Evolutionary conservation across 92 coral and sea anemone genomes (phyloP).

Genomic region (Blastomussa wellsi): DNA sequence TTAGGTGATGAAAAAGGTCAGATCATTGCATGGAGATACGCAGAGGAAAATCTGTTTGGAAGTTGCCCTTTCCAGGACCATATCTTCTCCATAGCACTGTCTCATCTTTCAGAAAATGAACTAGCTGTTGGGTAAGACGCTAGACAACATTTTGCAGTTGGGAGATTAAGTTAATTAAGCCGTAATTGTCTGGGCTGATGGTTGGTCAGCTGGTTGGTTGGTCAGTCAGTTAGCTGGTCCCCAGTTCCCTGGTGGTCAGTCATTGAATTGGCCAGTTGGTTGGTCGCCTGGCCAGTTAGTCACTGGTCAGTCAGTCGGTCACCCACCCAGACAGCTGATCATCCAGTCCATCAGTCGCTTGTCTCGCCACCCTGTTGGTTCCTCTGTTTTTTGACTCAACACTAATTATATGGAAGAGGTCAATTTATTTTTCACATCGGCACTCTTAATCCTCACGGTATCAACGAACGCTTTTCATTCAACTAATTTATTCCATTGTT

Average conservation of each 20-base stretch:
- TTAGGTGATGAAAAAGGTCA: constrained; percentile 95
- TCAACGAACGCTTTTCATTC: too few relatives aligned
- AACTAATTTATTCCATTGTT: too few relatives aligned
- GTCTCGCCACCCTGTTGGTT: too few relatives aligned
- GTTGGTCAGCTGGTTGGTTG: too few relatives aligned
- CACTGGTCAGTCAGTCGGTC: neutral
- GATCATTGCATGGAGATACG: constrained; percentile 79
- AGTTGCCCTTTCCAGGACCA: constrained; percentile 75
- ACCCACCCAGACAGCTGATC: neutral
- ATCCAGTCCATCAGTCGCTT: too few relatives aligned
- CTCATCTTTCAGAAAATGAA: constrained; percentile 61
- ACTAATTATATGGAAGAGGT: neutral
- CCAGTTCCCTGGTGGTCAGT: too few relatives aligned
- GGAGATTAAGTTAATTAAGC: too few relatives aligned
- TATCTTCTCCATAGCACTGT: constrained; percentile 73
- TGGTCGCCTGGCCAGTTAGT: neutral
- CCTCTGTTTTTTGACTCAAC: too few relatives aligned
- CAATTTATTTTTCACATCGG: too few relatives aligned
- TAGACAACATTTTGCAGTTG: neutral
- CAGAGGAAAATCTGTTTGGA: constrained; percentile 52
- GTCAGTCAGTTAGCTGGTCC: neutral
- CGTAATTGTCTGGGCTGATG: too few relatives aligned
- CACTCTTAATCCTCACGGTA: too few relatives aligned
- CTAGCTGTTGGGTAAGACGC: constrained; percentile 85
- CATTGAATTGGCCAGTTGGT: neutral